These are phyloP conservation scores for Anthrax anthrax DNA, from an alignment of 2,888 invertebrate species.

Conservation along the genomic window DNA sequence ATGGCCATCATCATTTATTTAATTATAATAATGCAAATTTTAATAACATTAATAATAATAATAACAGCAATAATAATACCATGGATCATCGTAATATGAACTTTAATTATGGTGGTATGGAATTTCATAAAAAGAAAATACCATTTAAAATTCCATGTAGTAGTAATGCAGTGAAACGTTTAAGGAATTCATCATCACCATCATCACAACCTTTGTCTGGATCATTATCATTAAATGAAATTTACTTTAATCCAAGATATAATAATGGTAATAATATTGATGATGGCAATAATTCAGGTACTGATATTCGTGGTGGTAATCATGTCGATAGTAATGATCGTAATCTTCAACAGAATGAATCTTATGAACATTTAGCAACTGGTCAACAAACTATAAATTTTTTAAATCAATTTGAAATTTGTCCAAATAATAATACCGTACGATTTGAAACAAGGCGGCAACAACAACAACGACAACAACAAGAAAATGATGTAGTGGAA, in stretches of 20 bases:
- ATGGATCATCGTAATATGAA: slow-evolving; percentile 25
- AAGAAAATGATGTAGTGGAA: slow-evolving; percentile 1
- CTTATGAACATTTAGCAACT: neutral
- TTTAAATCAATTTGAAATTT: neutral
- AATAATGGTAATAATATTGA: neutral
- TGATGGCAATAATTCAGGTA: too few relatives aligned
- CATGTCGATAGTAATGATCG: neutral
- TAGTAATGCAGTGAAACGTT: slow-evolving; percentile 3
- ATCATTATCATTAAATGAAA: slow-evolving; percentile 10
- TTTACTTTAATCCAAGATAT: slow-evolving; percentile 1
- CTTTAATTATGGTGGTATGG: slow-evolving; percentile 25
- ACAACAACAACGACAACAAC: neutral
- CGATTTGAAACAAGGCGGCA: neutral
- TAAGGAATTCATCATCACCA: too few relatives aligned
- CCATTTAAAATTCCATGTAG: slow-evolving; percentile 20
- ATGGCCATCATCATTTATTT: slow-evolving; percentile 3
- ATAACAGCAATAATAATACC: slow-evolving; percentile 10
- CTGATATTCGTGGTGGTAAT: too few relatives aligned
- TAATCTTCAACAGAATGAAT: neutral
- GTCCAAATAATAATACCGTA: neutral
- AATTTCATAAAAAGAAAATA: slow-evolving; percentile 25
- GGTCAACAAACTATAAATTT: neutral
- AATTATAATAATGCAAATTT: slow-evolving; percentile 4
- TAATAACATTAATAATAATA: slow-evolving; percentile 3
- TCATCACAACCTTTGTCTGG: slow-evolving; percentile 11